These are phyloP conservation scores for Amblyjoppa proteus DNA, from an alignment of 2,888 invertebrate genomes.

Conservation along the genomic window DNA sequence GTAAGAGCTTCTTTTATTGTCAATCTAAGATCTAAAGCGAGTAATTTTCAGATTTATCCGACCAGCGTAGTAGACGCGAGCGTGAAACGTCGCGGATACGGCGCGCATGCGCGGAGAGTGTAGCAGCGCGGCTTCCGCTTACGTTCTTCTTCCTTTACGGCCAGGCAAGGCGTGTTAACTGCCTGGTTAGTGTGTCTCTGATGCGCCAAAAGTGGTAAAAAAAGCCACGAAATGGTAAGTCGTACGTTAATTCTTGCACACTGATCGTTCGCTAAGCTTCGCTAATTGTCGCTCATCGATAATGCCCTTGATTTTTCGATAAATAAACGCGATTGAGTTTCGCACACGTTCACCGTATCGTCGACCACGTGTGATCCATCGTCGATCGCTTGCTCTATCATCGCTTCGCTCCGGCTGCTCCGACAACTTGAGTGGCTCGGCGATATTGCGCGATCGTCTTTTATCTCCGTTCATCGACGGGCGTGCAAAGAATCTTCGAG, in stretches of 20 bases:
- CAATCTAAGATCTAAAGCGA: background rate
- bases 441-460: background rate
- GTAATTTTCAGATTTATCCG: background rate
- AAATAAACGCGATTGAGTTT: constrained; percentile 28
- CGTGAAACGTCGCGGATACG: background rate
- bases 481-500: background rate
- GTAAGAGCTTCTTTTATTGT: background rate
- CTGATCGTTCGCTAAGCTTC: background rate
- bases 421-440: background rate
- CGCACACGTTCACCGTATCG: constrained; percentile 8
- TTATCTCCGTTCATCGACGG: background rate
- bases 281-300: background rate
- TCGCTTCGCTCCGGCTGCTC: constrained; percentile 20
- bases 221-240: constrained; percentile 80
- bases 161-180: constrained; percentile 76
- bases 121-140: constrained; percentile 73
- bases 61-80: constrained; percentile 6
- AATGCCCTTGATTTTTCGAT: constrained; percentile 9
- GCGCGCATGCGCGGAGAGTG: constrained; percentile 70
- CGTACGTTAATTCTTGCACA: constrained; percentile 24
- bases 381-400: constrained; percentile 34
- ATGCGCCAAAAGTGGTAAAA: constrained; percentile 76
- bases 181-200: constrained; percentile 77
- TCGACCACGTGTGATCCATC: constrained; percentile 70
- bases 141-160: constrained; percentile 79